These are phyloP conservation scores for Pelochelys cantorii DNA, from an alignment of 2,797 vertebrate genomes.

Conservation along the genomic window DNA sequence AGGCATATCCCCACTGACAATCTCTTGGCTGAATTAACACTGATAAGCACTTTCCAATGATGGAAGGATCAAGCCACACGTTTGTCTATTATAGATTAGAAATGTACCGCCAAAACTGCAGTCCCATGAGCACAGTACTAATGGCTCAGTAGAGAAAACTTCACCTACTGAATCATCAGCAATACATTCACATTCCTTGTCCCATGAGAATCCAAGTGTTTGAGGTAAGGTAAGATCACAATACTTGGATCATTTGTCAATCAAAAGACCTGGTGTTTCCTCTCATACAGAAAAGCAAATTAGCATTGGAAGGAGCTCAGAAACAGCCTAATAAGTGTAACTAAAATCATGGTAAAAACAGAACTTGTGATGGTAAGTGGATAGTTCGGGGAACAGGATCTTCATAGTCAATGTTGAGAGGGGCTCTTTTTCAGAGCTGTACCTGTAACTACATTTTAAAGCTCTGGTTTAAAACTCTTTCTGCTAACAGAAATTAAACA, in stretches of 20 bases:
- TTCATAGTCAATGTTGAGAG: background rate
- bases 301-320: background rate
- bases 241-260: background rate
- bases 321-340: background rate
- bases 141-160: background rate
- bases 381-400: background rate
- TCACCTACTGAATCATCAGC: background rate
- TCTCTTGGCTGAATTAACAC: background rate
- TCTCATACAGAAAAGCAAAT: background rate
- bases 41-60: background rate
- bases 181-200: background rate
- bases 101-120: background rate
- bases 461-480: background rate
- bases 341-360: background rate
- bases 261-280: background rate
- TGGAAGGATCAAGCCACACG: background rate
- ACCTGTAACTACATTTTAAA: background rate
- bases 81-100: background rate
- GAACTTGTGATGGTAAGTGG: background rate
- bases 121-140: background rate
- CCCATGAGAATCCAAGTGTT: background rate
- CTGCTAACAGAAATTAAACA: background rate
- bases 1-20: background rate
- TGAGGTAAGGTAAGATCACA: background rate
- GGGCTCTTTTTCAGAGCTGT: background rate